A percentile compares a stretch with the other conserved stretches of the same genome.
Evolutionary conservation across 2,888 invertebrate species (phyloP).

Genomic region (Perizoma affinitatum): DNA sequence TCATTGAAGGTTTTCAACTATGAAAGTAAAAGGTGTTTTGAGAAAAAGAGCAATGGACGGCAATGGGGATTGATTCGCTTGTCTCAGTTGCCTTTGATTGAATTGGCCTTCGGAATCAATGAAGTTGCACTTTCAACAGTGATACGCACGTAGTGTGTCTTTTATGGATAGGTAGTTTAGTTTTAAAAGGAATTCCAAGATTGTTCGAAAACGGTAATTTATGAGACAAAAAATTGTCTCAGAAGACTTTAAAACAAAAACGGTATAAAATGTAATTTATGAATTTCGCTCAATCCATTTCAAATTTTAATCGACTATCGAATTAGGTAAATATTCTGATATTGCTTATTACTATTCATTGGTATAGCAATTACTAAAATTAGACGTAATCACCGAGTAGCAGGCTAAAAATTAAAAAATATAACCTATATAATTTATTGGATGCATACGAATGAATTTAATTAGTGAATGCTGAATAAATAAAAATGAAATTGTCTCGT

Average conservation of each 20-base stretch:
- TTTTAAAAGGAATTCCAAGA: constrained; percentile 2
- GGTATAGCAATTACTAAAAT: constrained; percentile 49
- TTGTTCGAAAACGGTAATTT: no score
- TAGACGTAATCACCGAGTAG: constrained; percentile 50
- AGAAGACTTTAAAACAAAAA: not conserved
- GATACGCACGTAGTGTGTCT: constrained; percentile 57
- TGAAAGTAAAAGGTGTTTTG: not conserved
- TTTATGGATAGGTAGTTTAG: constrained; percentile 14
- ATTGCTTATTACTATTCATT: constrained; percentile 35
- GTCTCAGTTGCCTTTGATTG: constrained; percentile 45
- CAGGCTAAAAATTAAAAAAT: constrained; percentile 37
- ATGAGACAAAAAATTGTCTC: no score
- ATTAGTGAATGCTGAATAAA: not conserved
- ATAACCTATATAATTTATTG: constrained; percentile 7
- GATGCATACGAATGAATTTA: constrained; percentile 10
- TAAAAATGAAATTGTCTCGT: not conserved
- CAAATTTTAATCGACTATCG: constrained; percentile 18
- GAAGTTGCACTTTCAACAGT: constrained; percentile 41
- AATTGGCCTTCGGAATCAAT: constrained; percentile 47
- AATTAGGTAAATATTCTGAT: constrained; percentile 33
- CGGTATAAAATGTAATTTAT: constrained; percentile 1
- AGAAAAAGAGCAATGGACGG: constrained; percentile 22
- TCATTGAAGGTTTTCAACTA: constrained; percentile 10
- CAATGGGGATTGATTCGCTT: constrained; percentile 19
- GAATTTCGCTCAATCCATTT: constrained; percentile 17